These are phyloP conservation scores for Pseudomugil gertrudae DNA, from an alignment of 2,797 vertebrate genomes.

Conservation along the genomic window DNA sequence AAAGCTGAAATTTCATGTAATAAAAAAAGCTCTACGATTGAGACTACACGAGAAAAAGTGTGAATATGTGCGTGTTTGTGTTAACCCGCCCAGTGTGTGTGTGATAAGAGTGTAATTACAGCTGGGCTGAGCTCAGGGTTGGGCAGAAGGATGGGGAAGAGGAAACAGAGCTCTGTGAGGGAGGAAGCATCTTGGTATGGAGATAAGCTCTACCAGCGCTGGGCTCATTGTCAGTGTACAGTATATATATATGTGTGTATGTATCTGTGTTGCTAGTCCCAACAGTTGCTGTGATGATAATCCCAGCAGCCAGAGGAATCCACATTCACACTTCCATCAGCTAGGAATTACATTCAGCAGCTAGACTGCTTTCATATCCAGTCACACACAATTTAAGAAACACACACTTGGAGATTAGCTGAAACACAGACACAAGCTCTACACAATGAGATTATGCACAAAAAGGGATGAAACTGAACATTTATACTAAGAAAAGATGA, in stretches of 20 bases:
- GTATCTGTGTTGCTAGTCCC: constrained; percentile 60
- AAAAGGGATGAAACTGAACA: constrained; percentile 51
- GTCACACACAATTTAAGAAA: constrained; percentile 43
- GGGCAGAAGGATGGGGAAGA: constrained; percentile 78
- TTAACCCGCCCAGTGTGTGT: constrained; percentile 64
- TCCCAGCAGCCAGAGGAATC: constrained; percentile 74
- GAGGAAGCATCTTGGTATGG: constrained; percentile 80
- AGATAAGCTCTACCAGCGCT: constrained; percentile 79
- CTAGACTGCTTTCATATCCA: constrained; percentile 66
- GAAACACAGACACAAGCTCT: constrained; percentile 35
- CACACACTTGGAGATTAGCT: constrained; percentile 48
- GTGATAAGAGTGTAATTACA: constrained; percentile 83
- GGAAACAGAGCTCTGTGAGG: constrained; percentile 78
- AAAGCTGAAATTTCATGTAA: constrained; percentile 70
- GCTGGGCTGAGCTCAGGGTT: constrained; percentile 77
- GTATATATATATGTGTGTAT: constrained; percentile 32
- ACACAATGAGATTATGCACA: constrained; percentile 55
- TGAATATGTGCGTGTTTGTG: constrained; percentile 58
- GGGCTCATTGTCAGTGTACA: constrained; percentile 70
- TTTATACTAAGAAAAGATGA: constrained; percentile 32
- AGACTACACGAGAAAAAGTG: constrained; percentile 54
- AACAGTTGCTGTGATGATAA: constrained; percentile 81
- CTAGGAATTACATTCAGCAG: constrained; percentile 74
- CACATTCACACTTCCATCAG: constrained; percentile 74
- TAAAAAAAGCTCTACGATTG: constrained; percentile 56